Evolutionary conservation across 2,113 vertebrate species (phyloP), one percentile per base, ranked within the genome.

Genomic region (Pao palembangensis): DNA sequence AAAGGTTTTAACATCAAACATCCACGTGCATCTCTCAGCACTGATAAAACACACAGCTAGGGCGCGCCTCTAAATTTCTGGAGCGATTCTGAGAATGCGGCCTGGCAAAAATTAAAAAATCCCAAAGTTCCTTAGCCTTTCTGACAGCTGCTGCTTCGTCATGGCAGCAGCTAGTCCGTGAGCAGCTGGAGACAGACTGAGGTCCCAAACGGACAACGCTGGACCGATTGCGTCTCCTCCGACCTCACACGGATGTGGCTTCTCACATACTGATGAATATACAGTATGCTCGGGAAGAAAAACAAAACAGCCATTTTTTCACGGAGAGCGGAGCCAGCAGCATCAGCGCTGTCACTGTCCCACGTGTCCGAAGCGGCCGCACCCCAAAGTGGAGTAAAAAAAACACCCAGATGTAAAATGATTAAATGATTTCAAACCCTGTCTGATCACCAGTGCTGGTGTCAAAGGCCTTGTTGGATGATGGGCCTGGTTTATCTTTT

Each of bases 151-250:
- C 34, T 64, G 42, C 21, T 43, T 44, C 49, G 64, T 59, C 42
- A 52, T 34, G 46, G 50, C 59, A 65, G 65, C 73, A 78, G 75
- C 77, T 84, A 75, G 69, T 57, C 11, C 64, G 43, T 25, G 55
- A 65, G 50, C n/a, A n/a, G 34, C 41, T 21, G 51, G 19, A 17
- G 50, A 44, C 58, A 67, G 65, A 66, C 31, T 41, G 68, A 57
- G 38, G 20, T 14, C 42, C 48, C 23, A 21, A 19, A 65, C 44
- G 71, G 52, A 75, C 25, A 31, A 67, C 11, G 46, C 16, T 5
- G 5, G 42, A 28, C 48, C 28, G 23, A 43, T 10, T 25, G 6
- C 20, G 41, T 54, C 43, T n/a, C 23, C n/a, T 42, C 2, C 8
- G 13, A 50, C 61, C 58, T 76, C 58, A 51, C 44, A 63, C 34